Conservation (phyloP, 2,113 vertebrate genomes). For the Alligator sinensis region DNA sequence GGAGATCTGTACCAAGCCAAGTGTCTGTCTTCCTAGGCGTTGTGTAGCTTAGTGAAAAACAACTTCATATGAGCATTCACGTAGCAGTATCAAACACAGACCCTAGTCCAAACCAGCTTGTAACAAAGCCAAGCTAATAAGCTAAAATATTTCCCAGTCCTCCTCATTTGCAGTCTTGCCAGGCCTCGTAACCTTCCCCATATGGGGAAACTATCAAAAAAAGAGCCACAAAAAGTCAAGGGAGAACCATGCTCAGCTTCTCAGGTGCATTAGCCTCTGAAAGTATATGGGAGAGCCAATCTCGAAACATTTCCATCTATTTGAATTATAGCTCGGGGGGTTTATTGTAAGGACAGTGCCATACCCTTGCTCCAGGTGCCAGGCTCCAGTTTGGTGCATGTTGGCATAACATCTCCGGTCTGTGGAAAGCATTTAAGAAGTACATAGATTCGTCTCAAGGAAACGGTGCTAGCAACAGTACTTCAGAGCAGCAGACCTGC, state of each 20-base stretch:
- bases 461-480: background rate
- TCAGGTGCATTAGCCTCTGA: background rate
- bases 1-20: background rate
- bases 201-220: background rate
- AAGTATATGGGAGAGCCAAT: background rate
- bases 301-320: background rate
- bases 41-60: background rate
- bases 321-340: background rate
- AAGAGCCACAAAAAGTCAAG: background rate
- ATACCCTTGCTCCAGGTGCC: background rate
- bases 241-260: accelerated
- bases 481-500: background rate
- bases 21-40: background rate
- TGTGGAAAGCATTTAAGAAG: background rate
- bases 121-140: background rate
- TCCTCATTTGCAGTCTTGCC: background rate
- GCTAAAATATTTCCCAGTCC: background rate
- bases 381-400: accelerated
- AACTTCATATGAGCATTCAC: background rate
- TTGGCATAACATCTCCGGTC: accelerated
- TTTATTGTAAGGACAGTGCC: background rate
- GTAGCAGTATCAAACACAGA: background rate
- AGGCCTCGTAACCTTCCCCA: background rate
- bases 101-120: background rate
- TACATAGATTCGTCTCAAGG: background rate